These are phyloP conservation scores for Passer domesticus DNA, from an alignment of 2,113 vertebrate species.

Conservation along the genomic window DNA sequence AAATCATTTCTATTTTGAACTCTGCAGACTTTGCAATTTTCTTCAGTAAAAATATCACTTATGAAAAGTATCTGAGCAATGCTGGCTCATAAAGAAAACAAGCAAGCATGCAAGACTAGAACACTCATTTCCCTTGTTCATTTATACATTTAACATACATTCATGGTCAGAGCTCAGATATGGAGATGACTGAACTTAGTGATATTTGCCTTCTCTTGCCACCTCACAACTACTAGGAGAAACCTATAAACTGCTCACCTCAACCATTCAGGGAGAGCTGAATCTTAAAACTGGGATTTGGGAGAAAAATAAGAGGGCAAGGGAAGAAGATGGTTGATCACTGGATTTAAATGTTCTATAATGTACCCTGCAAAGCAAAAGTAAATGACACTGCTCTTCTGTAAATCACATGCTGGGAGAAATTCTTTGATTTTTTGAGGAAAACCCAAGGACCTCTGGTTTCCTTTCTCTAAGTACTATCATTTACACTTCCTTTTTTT, in stretches of 20 bases:
- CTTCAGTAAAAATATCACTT: not conserved
- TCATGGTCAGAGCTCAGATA: not conserved
- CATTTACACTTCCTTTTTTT: not conserved
- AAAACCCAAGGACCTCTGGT: not conserved
- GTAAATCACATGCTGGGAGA: not conserved
- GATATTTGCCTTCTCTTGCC: not conserved
- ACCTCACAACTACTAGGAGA: not conserved
- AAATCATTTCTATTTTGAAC: conserved; percentile 18
- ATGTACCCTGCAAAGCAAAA: not conserved
- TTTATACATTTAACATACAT: not conserved
- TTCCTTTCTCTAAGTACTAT: not conserved
- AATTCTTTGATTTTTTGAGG: not conserved
- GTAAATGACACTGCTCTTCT: not conserved
- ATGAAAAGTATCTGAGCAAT: not conserved
- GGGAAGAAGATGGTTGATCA: not conserved
- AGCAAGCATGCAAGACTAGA: not conserved
- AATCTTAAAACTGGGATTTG: not conserved
- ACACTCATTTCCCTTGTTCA: not conserved
- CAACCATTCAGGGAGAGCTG: not conserved
- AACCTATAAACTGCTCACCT: not conserved
- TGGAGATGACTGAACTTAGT: not conserved
- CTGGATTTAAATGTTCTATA: not conserved
- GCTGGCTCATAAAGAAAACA: not conserved
- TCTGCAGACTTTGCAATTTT: conserved; percentile 6
- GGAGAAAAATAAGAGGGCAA: not conserved